Conservation (phyloP, 2,113 vertebrate genomes). For the Mastomys natalensis region DNA sequence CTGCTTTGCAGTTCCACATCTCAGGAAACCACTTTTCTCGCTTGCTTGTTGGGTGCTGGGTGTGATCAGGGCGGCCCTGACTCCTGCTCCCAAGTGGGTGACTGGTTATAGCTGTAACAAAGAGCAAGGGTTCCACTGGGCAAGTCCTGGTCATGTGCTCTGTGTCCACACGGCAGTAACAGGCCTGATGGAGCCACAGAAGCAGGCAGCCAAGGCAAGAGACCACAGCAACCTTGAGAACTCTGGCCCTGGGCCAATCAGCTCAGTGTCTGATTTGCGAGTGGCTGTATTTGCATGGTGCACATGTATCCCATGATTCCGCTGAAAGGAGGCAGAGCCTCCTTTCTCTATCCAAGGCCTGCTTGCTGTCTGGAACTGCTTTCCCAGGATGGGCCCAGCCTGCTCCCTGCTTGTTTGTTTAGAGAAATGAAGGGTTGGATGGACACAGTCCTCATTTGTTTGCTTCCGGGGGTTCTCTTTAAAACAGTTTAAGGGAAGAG, state of each 20-base stretch:
- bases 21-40: conserved; percentile 36
- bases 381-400: neutral
- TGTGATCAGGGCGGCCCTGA: neutral
- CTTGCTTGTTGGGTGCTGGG: neutral
- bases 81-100: conserved; percentile 16
- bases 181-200: neutral
- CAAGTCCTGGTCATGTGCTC: neutral
- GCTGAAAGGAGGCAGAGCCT: neutral
- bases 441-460: conserved; percentile 38
- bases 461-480: conserved; percentile 51
- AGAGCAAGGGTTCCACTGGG: neutral
- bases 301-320: neutral
- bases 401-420: conserved; percentile 39
- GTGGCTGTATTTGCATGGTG: neutral
- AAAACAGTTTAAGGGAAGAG: conserved; percentile 40
- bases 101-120: neutral
- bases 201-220: neutral
- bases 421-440: conserved; percentile 52
- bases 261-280: neutral
- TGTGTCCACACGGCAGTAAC: neutral
- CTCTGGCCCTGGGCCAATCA: neutral
- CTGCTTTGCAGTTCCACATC: neutral
- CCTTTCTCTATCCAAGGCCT: neutral
- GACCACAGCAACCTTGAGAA: neutral
- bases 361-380: neutral